Evolutionary conservation across 1,140 invertebrate species (phyloP), one percentile per base, ranked within the genome.

Genomic region (Drosophila mauritiana): DNA sequence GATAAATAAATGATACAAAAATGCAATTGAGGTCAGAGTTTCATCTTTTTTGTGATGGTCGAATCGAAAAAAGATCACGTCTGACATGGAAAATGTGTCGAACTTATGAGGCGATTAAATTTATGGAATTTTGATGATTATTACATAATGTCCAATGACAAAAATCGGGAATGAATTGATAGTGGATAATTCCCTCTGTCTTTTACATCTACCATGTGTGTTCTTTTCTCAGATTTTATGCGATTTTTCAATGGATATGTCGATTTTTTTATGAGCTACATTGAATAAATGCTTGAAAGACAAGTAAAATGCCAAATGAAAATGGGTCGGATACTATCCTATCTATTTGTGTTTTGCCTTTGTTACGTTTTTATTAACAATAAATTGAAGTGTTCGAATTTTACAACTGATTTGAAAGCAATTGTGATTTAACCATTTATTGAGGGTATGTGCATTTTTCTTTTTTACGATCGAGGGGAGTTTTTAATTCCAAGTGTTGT

Each of bases 111-210:
- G 61, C 59, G 22, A 48, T 46, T 45, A 54, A 83, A 79, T 70
- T 58, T 84, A 78, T 82, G 79, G 62, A 82, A 83, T 83, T 80
- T 51, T 27, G 27, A 58, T 56, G 57, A 58, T 70, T 52, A 31
- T 48, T 70, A 27, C 20, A 17, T 13, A 52, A 40, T 3, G 12
- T 11, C n/a, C 39, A 37, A 10, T 20, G 37, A 56, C 39, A 34
- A 45, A 34, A 63, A 4, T 55, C 31, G 10, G 12, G 4, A 46
- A 11, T 12, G 15, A 64, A 53, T 46, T 6, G 25, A 55, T 37
- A 39, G 37, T 68, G 40, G 17, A 37, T 56, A 67, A 40, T 46
- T 43, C 39, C 10, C 11, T 43, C 20, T n/a, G 7, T 49, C 3
- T 8, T n/a, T n/a, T 12, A 20, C 15, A 15, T 43, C 42, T 27